Evolutionary conservation across 2,888 invertebrate species (phyloP).

Genomic region (Iselma pallidipennis): DNA sequence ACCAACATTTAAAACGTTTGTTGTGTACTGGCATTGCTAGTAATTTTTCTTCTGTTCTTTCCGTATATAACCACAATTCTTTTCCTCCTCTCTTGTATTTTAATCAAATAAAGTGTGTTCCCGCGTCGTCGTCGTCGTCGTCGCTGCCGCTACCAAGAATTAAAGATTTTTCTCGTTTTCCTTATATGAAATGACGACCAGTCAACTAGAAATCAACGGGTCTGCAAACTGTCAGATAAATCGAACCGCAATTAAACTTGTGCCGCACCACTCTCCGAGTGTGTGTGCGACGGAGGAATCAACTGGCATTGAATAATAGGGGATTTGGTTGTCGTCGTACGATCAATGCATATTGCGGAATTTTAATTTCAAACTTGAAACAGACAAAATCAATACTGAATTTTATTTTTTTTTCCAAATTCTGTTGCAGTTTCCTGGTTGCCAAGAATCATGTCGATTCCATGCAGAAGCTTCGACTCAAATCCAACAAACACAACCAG

Average conservation of each 20-base stretch:
- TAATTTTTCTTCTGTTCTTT: constrained; percentile 36
- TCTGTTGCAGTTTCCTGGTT: constrained; percentile 69
- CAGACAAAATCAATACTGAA: not conserved
- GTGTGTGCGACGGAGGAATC: not conserved
- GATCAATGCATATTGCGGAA: constrained; percentile 13
- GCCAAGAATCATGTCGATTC: constrained; percentile 72
- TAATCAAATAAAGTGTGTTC: constrained; percentile 45
- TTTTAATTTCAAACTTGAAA: constrained; percentile 9
- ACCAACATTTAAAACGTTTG: constrained; percentile 42
- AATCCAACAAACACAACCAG: constrained; percentile 68
- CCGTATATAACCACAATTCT: constrained; percentile 28
- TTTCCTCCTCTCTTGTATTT: constrained; percentile 32
- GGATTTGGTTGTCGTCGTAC: not conserved
- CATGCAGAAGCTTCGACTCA: constrained; percentile 65
- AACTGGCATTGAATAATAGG: not conserved
- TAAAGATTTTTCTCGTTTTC: constrained; percentile 7
- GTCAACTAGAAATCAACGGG: constrained; percentile 7
- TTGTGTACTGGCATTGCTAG: constrained; percentile 38
- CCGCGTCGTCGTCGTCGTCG: constrained; percentile 34
- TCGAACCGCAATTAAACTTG: constrained; percentile 20
- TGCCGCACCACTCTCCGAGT: not conserved
- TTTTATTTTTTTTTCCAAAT: constrained; percentile 11
- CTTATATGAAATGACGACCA: constrained; percentile 16
- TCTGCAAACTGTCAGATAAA: constrained; percentile 18
- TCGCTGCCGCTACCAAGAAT: constrained; percentile 17